Conservation (phyloP, 2,888 invertebrate species). For the Troglohyphantes excavatus region DNA sequence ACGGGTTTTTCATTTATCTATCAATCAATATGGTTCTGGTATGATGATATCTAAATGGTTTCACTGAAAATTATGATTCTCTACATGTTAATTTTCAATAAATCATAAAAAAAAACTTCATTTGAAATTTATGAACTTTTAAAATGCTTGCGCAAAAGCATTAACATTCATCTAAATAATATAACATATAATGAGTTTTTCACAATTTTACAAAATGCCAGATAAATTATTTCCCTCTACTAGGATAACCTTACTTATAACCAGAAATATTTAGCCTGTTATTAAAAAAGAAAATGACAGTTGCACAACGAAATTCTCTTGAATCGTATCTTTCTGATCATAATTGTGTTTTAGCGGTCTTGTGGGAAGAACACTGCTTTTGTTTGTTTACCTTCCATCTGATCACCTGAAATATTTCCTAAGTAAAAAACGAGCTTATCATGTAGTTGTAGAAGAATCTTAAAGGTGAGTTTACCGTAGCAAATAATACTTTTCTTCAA, state of each 20-base stretch:
- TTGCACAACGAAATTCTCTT: constrained; percentile 14
- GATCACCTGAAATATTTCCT: constrained; percentile 53
- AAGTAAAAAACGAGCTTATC: constrained; percentile 63
- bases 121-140: no score
- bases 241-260: constrained; percentile 7
- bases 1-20: constrained; percentile 42
- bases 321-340: not conserved
- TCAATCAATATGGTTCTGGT: constrained; percentile 60
- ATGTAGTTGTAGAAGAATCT: constrained; percentile 49
- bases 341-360: not conserved
- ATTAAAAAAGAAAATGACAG: constrained; percentile 15
- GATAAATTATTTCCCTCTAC: not conserved
- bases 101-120: not conserved
- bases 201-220: not conserved
- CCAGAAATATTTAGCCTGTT: not conserved
- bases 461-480: constrained; percentile 18
- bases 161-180: not conserved
- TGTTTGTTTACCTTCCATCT: constrained; percentile 56
- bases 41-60: not conserved
- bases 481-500: not conserved
- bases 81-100: not conserved
- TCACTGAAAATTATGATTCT: constrained; percentile 6
- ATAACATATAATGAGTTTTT: not conserved
- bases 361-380: constrained; percentile 15
- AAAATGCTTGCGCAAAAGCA: not conserved